Conservation (phyloP, 2,888 invertebrate species). For the Phorcus lineatus region DNA sequence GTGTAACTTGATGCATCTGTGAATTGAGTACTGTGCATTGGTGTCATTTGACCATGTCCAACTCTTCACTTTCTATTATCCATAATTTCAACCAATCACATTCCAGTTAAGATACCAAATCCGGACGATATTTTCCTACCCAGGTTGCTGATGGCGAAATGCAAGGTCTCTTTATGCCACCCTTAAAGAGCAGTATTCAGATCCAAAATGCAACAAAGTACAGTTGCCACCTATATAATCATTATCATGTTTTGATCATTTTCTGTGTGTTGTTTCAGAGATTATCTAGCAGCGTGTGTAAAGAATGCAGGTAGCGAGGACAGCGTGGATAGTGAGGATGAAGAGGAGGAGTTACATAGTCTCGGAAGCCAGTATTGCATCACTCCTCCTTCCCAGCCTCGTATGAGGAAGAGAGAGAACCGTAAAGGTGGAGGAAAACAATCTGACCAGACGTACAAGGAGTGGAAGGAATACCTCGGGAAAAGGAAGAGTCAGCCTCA, state of each 20-base stretch:
- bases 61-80: no score
- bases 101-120: no score
- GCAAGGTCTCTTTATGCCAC: no score
- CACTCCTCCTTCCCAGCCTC: conserved; percentile 57
- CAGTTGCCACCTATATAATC: no score
- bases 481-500: conserved; percentile 42
- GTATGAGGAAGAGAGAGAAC: conserved; percentile 56
- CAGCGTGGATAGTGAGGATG: conserved; percentile 46
- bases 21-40: no score
- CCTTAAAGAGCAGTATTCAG: no score
- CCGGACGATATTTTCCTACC: no score
- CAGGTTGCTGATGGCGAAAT: no score
- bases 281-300: background rate
- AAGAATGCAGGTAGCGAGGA: background rate
- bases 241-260: background rate
- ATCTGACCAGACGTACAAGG: conserved; percentile 43
- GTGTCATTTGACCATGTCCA: no score
- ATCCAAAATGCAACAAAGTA: no score
- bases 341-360: conserved; percentile 44
- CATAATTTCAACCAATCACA: no score
- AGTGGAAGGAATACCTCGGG: conserved; percentile 46
- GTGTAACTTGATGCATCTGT: no score
- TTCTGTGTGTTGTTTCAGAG: background rate
- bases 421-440: conserved; percentile 30
- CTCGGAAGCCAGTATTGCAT: conserved; percentile 45